Evolutionary conservation across 2,113 vertebrate genomes (phyloP), one percentile per base, ranked within the genome.

Genomic region (Uropsilus gracilis): DNA sequence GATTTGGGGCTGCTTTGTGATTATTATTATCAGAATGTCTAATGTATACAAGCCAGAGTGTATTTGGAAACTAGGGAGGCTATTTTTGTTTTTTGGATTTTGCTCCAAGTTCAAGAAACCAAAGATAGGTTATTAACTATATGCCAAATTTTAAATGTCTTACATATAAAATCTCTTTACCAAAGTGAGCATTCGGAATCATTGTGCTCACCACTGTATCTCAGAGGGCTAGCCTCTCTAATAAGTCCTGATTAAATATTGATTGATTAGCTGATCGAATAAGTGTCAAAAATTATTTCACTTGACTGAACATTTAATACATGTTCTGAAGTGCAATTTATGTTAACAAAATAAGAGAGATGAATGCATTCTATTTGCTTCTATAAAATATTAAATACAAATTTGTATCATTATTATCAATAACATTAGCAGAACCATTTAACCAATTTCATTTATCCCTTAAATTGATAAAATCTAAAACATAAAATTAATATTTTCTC

Each of bases 71-170:
- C 78, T 90, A 98, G 97, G 97, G 97, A 98, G 13, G 89, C 97
- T 97, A 94, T 99, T 97, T 92, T 98, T 75, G 94, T 99, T 88
- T 82, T 99, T 66, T 97, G 98, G 86, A 90, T 99, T 96, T 85
- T 97, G 85, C 97, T 98, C 20, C 98, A 98, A 73, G 98, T 98
- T 93, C 97, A 98, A 82, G 98, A 97, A 97, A 97, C 94, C 90
- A 98, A 97, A 99, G 99, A 99, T 99, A 98, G 99, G 98, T 97
- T 89, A 63, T 90, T 53, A 78, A 91, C 73, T 89, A 0, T 8
- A 86, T 88, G 39, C 26, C 42, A 66, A 13, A 2, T 72, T 88
- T 90, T 80, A 8, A 66, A 92, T 66, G 63, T 24, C 61, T 86
- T 94, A 44, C 81, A 66, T 89, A 34, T 66, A 93, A 57, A 90